Evolutionary conservation across 2,113 vertebrate species (phyloP), one percentile per base, ranked within the genome.

Genomic region (Harpagus bidentatus): DNA sequence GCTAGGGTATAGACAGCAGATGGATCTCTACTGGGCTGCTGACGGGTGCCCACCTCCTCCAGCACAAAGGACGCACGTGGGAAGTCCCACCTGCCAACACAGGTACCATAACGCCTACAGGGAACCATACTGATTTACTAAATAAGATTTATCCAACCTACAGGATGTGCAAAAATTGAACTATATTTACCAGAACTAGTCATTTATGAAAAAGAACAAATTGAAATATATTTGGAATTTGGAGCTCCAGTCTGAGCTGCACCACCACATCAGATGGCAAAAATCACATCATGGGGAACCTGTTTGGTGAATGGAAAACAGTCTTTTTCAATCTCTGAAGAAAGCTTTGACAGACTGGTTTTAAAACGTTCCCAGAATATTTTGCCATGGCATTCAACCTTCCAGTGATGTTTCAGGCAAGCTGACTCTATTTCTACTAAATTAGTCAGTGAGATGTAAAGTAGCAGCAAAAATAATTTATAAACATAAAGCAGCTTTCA

Each of bases 401-500:
- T 86, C 34, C 74, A 73, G 29, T 34, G 12, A 62, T 61, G 48
- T 86, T 89, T 80, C 34, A 66, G 42, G 19, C 20, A 92, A 80
- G 58, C 28, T 66, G 69, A 53, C 31, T 83, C 18, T 95, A 66
- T 50, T 86, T 88, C 45, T 96, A 38, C n/a, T 40, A 93, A 92
- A 89, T 76, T 69, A 83, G 28, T 62, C 31, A 88, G 69, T 28
- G 62, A 76, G 23, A 93, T 26, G 8, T 65, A 93, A 97, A 83
- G n/a, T 50, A 82, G 70, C 36, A 71, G 8, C 45, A 87, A 90
- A 96, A 84, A 82, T 47, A 76, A 53, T 88, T 82, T 88, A 74
- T 48, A 86, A 95, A 90, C 73, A 80, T 80, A 50, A 88, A 90
- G 36, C 56, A 92, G 73, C 58, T 90, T 94, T 94, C 67, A 95